phyloP scores from a whole-genome alignment of 1,140 invertebrate genomes.

The Drosophila kanapiae region DNA sequence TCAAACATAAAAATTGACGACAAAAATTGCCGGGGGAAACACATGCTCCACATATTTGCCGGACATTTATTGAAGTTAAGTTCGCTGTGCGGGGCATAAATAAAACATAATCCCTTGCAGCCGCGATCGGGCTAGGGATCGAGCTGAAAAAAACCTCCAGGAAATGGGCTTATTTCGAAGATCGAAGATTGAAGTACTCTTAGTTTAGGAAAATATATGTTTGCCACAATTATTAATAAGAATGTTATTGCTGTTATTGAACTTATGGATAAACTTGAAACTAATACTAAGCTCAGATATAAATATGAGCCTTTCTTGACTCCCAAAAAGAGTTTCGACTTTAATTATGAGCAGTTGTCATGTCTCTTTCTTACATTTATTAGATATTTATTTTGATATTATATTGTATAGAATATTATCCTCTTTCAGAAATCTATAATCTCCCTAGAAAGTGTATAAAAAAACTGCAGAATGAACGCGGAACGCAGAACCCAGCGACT shows the following conservation, averaged over 20 bases:
- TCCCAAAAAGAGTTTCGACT: no score
- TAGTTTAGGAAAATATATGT: neutral
- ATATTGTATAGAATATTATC: no score
- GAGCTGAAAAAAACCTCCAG: conserved; percentile 10
- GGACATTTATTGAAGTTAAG: conserved; percentile 85
- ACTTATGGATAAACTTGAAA: no score
- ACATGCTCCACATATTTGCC: conserved; percentile 85
- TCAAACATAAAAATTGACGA: conserved; percentile 84
- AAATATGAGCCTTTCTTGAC: neutral
- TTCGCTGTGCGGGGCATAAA: conserved; percentile 81
- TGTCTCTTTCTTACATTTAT: no score
- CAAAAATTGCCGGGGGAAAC: conserved; percentile 83
- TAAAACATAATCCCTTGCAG: conserved; percentile 84
- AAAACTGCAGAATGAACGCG: conserved; percentile 4
- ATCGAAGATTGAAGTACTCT: neutral
- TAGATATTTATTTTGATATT: no score
- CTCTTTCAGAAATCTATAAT: neutral
- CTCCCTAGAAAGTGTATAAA: neutral
- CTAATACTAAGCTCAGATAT: neutral
- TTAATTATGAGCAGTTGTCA: no score
- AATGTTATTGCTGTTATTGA: no score
- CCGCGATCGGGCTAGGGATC: conserved; percentile 36
- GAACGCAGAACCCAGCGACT: conserved; percentile 14
- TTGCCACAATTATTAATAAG: no score
- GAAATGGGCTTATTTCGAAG: neutral